These are phyloP conservation scores for Nothoprocta perdicaria DNA, from an alignment of 2,113 vertebrate genomes.

Conservation along the genomic window DNA sequence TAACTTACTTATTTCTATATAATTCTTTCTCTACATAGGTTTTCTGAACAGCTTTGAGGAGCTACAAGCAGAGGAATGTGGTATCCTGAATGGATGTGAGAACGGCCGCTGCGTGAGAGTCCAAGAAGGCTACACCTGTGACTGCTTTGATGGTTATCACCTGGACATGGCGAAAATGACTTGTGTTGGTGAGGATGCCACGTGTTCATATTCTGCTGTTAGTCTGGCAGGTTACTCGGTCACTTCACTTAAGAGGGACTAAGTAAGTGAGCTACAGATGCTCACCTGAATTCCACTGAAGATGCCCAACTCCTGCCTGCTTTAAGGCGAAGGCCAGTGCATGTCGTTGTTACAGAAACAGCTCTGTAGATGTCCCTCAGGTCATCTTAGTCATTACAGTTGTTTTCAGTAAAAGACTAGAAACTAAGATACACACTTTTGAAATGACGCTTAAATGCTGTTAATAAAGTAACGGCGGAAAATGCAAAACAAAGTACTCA, in stretches of 20 bases:
- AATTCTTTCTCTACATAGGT: constrained; percentile 59
- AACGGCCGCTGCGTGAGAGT: constrained; percentile 96
- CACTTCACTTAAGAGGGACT: neutral
- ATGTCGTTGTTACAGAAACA: neutral
- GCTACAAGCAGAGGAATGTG: constrained; percentile 92
- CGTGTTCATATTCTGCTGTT: neutral
- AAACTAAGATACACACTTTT: neutral
- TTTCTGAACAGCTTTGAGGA: constrained; percentile 88
- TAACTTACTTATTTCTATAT: neutral
- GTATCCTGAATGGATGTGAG: constrained; percentile 95
- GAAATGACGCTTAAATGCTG: neutral
- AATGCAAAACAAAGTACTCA: neutral
- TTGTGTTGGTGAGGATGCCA: constrained; percentile 86
- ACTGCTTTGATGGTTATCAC: constrained; percentile 97
- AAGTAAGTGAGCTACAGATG: neutral
- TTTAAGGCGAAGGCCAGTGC: neutral
- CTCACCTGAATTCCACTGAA: neutral
- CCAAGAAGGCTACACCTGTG: constrained; percentile 96
- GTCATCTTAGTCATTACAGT: neutral
- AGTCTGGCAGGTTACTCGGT: neutral
- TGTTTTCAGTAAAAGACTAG: neutral
- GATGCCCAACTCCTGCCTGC: neutral
- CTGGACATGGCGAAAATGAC: constrained; percentile 94
- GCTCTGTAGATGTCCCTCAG: neutral
- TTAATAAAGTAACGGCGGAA: neutral